Conservation (phyloP, 2,888 invertebrate genomes). For the Synergus umbraculus region DNA sequence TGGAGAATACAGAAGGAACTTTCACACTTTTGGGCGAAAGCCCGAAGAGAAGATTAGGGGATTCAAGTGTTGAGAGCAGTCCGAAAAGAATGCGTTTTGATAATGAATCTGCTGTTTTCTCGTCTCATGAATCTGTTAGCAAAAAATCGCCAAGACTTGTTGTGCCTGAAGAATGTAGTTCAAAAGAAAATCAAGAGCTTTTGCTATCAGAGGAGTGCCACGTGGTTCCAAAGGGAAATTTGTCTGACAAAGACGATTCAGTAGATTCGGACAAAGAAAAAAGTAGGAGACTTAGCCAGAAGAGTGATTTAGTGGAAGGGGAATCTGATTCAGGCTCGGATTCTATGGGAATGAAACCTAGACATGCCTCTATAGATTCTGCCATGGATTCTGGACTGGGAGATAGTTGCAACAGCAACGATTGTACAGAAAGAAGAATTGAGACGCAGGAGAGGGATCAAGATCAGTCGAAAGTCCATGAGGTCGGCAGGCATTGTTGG, state of each 20-base stretch:
- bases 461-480: constrained; percentile 68
- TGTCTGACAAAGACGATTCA: constrained; percentile 54
- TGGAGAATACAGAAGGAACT: constrained; percentile 67
- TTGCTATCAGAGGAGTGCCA: constrained; percentile 72
- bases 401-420: constrained; percentile 76
- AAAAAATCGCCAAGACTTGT: constrained; percentile 58
- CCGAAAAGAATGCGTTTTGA: constrained; percentile 69
- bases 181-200: constrained; percentile 66
- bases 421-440: constrained; percentile 68
- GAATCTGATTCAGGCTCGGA: constrained; percentile 54
- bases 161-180: constrained; percentile 67
- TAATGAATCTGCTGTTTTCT: constrained; percentile 27
- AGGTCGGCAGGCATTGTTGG: constrained; percentile 78
- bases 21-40: constrained; percentile 68
- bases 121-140: not conserved
- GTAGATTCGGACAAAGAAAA: constrained; percentile 34
- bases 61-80: constrained; percentile 70
- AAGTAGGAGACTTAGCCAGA: constrained; percentile 11
- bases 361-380: constrained; percentile 83
- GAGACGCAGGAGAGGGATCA: constrained; percentile 55
- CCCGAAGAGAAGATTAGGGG: constrained; percentile 70
- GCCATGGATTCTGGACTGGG: constrained; percentile 83
- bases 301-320: constrained; percentile 46
- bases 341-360: constrained; percentile 66
- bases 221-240: constrained; percentile 69